These are phyloP conservation scores for Ophthalmolycus amberensis DNA, from an alignment of 2,113 vertebrate species.

Conservation along the genomic window DNA sequence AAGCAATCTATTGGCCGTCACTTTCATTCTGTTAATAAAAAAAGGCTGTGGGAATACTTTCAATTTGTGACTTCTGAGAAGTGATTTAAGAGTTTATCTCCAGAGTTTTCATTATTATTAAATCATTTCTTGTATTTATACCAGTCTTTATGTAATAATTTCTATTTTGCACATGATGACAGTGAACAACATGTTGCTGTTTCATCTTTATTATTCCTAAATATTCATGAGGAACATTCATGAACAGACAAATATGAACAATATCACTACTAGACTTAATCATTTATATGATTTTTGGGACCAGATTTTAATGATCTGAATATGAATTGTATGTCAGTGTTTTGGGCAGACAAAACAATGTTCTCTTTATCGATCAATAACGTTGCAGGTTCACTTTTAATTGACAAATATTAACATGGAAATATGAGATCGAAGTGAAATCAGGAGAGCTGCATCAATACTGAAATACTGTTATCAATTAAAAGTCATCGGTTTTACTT, in stretches of 20 bases:
- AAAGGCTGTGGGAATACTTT: constrained; percentile 23
- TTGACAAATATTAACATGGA: background rate
- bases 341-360: background rate
- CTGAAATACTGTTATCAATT: background rate
- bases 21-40: constrained; percentile 32
- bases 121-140: background rate
- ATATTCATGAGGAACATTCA: background rate
- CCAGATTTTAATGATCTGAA: background rate
- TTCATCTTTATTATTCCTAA: background rate
- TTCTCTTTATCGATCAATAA: background rate
- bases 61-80: constrained; percentile 24
- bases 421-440: background rate
- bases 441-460: background rate
- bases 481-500: background rate
- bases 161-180: background rate
- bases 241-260: background rate
- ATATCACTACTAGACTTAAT: background rate
- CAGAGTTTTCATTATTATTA: constrained; percentile 14
- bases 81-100: constrained; percentile 17
- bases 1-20: constrained; percentile 11
- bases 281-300: background rate
- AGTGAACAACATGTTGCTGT: background rate
- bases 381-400: background rate
- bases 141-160: background rate
- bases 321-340: background rate